Evolutionary conservation across 2,888 invertebrate species (phyloP), one percentile per base, ranked within the genome.

Genomic region (Oxytorus armatus): DNA sequence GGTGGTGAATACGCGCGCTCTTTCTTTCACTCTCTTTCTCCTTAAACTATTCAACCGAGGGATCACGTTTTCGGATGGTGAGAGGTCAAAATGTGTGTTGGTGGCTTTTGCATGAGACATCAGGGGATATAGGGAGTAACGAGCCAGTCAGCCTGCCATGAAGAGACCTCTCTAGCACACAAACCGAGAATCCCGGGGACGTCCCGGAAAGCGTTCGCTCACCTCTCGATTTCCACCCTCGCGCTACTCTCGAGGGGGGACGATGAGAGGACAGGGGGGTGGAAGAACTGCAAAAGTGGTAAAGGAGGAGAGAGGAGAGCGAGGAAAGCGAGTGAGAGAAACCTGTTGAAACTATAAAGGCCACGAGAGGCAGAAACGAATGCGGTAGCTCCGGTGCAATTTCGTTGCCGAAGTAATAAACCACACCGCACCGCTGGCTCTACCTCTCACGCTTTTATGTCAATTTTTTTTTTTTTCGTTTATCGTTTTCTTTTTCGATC

Each of bases 331-430:
- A 55, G 72, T 77, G 80, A 66, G 77, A 77, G 55, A 77, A 81
- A 81, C 61, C 68, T 72, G 83, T 79, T 77, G 69, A 61, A 55
- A 77, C 78, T 72, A 68, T 59, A 74, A 75, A 85, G 80, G 79
- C 55, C 51, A 79, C 59, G 42, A 75, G 44, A 61, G 47, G 44
- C 57, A 77, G 75, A 63, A 83, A 74, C 55, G 69, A 61, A 53
- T 65, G 25, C 57, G 33, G 63, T n/a, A 14, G 55, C 44, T 16
- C 42, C 53, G 72, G 51, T 65, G 77, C 77, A 82, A 81, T 82
- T 75, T 75, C 80, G 73, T 65, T 51, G 42, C 72, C 61, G 33
- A 44, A 65, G 65, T 80, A 76, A 84, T 83, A 83, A 84, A 83
- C 77, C 77, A 74, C 39, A 73, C 47, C 21, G n/a, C n/a, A 63